Base-by-base conservation (phyloP, 2,888 invertebrate genomes). In the Hypsopygia costalis region DNA sequence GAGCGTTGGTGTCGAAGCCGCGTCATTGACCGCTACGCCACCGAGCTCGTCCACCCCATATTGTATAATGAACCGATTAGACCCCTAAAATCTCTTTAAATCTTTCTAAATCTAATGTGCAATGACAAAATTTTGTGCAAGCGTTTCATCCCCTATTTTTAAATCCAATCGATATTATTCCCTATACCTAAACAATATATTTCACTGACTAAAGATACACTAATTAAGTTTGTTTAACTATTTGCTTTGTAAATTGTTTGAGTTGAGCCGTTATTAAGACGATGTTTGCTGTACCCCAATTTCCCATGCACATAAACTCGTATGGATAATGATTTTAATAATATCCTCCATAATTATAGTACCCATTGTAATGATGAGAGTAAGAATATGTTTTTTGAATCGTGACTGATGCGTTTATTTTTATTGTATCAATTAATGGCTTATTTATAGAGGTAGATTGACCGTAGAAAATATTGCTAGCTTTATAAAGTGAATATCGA, bases 191-290 rank as follows among this genome's bases (percentile, higher is more conserved):
- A 62, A 71, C 70, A 71, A 71, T 69, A 77, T 79, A 79, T 76
- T 79, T 79, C 75, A 77, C 65, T 58, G 59, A 57, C 68, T 56
- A 44, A 54, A 70, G 66, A 75, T 75, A 67, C 66, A 74, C 69
- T 81, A 80, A 82, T 83, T 81, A 81, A 80, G 77, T 81, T 76
- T 73, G 76, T 81, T 80, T 73, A 71, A 75, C 76, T 81, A 78
- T 86, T 85, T 80, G 74, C 77, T 75, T 73, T 71, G 73, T 70
- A 76, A 75, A 85, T 79, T 82, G 77, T 81, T 81, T 78, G 76
- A 73, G 66, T 74, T 81, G 59, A 69, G 62, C 66, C 70, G 69
- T 75, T 76, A 79, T 78, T 79, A 80, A 77, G 76, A 73, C 63
- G 63, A 54, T 72, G 67, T 73, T 74, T 71, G 73, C 67, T 54